Percentiles rank a stretch among this genome's conserved stretches.
Conservation (phyloP, 2,888 invertebrate species). For the Ctenicera cuprea region DNA sequence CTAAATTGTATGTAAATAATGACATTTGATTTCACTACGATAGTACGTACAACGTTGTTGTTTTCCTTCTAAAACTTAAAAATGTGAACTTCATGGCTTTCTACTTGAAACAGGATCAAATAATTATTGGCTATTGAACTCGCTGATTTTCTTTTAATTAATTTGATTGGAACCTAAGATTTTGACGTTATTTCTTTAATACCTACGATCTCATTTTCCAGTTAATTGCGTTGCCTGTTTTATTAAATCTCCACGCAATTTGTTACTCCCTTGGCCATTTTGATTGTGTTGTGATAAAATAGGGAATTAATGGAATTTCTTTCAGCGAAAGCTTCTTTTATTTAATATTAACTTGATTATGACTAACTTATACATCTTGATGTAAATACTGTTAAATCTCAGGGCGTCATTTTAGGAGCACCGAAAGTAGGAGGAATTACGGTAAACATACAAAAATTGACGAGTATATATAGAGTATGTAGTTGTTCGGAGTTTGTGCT, state of each 20-base stretch:
- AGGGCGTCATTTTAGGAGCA: constrained; percentile 16
- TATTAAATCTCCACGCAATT: constrained; percentile 16
- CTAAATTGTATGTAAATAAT: too few species aligned
- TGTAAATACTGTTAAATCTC: background rate
- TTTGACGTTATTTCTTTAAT: constrained; percentile 18
- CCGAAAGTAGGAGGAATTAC: constrained; percentile 9
- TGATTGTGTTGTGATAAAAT: constrained; percentile 11
- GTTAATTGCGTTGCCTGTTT: constrained; percentile 16
- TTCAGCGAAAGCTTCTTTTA: background rate
- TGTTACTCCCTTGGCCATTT: background rate
- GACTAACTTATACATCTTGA: background rate
- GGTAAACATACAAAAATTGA: background rate
- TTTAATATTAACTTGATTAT: background rate
- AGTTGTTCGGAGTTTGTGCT: background rate
- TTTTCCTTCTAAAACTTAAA: too few species aligned
- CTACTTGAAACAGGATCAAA: too few species aligned
- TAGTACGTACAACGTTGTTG: too few species aligned
- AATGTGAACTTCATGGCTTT: too few species aligned
- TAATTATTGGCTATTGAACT: background rate
- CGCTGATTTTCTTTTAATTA: constrained; percentile 14
- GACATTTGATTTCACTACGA: too few species aligned
- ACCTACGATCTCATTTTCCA: constrained; percentile 16
- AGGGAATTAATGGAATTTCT: constrained; percentile 8
- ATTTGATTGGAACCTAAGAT: constrained; percentile 1
- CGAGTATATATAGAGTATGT: background rate